Base-by-base conservation (phyloP, 2,797 vertebrate species). In the Eptatretus atami region DNA sequence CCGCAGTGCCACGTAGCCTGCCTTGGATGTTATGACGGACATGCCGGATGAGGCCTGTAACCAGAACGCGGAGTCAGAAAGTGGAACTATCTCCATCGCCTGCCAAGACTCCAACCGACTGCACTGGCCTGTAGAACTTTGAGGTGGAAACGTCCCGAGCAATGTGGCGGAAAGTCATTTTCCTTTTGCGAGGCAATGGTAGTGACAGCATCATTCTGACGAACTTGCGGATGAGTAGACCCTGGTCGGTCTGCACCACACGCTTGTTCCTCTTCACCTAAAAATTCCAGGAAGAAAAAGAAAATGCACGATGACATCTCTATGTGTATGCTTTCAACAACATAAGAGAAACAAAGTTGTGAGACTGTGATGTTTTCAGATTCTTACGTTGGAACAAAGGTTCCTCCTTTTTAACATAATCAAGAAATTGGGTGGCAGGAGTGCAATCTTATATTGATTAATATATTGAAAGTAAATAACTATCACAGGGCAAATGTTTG, bases 161-260 rank as follows among this genome's bases (percentile, higher is more conserved):
- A n/a, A 78, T 77, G 70, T 98, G 88, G 69, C 94, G 95, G 77
- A 98, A n/a, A 98, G 78, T 87, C 95, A 73, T 98, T 98, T 79
- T 96, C 92, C 0, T 86, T n/a, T 95, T 75, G 92, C 83, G 0
- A 86, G 93, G 76, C 92, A 98, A 72, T 85, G 85, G 76, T 95
- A 98, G 66, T 83, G 75, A 68, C 90, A 0, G 80, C 77, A 64
- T 98, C 92, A 0, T 79, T 67, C 1, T 80, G 75, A 76, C 94
- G 90, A 67, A 98, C 75, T 85, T 81, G 0, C 92, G 88, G 65
- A 96, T 80, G 64, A 98, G 78, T 65, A 98, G 74, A 53, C 92
- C 92, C 66, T 94, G 79, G 24, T 92, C 87, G 0, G 88, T 93
- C 71, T 82, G 84, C 70, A 90, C 75, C 69, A 84, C 74, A 15